phyloP scores from a whole-genome alignment of 1,140 invertebrate species.

The Chironomus tepperi region DNA sequence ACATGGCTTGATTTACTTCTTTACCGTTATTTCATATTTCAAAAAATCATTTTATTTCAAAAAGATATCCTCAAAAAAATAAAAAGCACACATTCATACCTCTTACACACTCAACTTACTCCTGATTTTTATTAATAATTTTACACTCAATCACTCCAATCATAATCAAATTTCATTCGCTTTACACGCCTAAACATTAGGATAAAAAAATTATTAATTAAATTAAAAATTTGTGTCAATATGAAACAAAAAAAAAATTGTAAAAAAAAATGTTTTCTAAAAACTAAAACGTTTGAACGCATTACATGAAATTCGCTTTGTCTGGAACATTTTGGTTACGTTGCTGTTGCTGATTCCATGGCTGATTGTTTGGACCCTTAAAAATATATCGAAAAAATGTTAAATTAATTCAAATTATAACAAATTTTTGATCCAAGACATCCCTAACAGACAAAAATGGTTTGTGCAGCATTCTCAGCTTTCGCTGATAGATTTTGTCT shows the following conservation, averaged over 20 bases:
- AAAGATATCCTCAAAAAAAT: neutral
- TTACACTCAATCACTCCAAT: neutral
- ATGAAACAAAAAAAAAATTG: neutral
- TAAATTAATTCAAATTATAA: too few relatives aligned
- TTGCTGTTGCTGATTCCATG: slow-evolving; percentile 14
- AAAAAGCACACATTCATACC: neutral
- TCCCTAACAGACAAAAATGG: too few relatives aligned
- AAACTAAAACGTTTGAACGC: neutral
- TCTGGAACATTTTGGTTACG: neutral
- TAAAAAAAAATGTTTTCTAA: neutral
- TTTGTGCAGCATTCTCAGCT: too few relatives aligned
- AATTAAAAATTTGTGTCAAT: neutral
- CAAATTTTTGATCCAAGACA: too few relatives aligned
- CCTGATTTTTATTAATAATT: neutral
- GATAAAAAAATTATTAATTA: neutral
- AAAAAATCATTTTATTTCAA: slow-evolving; percentile 2
- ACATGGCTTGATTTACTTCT: slow-evolving; percentile 19
- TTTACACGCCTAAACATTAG: neutral
- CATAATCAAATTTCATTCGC: neutral
- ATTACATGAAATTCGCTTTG: slow-evolving; percentile 4
- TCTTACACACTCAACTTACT: neutral
- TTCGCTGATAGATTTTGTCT: too few relatives aligned
- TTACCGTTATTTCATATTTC: neutral
- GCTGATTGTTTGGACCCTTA: slow-evolving; percentile 16
- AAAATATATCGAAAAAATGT: neutral